Base-by-base conservation (phyloP, 2,113 vertebrate species). In the Cricetomys ansorgei region DNA sequence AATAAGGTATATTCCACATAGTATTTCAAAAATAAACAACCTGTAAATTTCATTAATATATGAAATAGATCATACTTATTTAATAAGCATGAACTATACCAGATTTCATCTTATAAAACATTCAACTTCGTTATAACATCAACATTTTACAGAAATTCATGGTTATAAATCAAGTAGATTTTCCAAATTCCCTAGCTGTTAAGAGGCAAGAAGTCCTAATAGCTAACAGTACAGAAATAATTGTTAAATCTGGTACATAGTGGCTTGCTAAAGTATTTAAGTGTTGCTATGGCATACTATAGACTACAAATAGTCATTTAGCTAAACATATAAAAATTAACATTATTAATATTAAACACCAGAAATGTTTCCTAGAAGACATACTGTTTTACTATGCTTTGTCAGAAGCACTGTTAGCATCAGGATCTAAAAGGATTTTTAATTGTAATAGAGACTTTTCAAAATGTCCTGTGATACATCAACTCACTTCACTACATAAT, bases 321-420 rank as follows among this genome's bases (percentile, higher is more conserved):
- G 69, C 8, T 85, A 50, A 77, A 40, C 55, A 53, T 21, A 40
- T 50, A 19, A 86, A 70, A 72, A 53, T 55, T 62, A 59, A 48
- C 53, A 62, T 73, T 57, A 69, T 70, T 85, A 91, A 93, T 80
- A 93, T 94, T 75, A 96, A 72, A 77, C 1, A 72, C 17, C 12
- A 73, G 29, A 65, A 73, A 55, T 75, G 4, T 31, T 84, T 93
- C 40, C 67, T 50, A 93, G 37, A 84, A 7, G 1, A 15, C 2
- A n/a, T 67, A 25, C 25, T 79, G 40, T 23, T 86, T 88, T 69
- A 75, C 0, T 72, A 37, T 64, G 11, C 25, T 69, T 45, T 92
- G 37, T 27, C 77, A 59, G 2, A 79, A 43, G 55, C 72, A 91
- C 9, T 62, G 57, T 16, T 76, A 65, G 37, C 5, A 13, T 2